phyloP scores from a whole-genome alignment of 2,113 vertebrate species.

The Ceratotherium simum region DNA sequence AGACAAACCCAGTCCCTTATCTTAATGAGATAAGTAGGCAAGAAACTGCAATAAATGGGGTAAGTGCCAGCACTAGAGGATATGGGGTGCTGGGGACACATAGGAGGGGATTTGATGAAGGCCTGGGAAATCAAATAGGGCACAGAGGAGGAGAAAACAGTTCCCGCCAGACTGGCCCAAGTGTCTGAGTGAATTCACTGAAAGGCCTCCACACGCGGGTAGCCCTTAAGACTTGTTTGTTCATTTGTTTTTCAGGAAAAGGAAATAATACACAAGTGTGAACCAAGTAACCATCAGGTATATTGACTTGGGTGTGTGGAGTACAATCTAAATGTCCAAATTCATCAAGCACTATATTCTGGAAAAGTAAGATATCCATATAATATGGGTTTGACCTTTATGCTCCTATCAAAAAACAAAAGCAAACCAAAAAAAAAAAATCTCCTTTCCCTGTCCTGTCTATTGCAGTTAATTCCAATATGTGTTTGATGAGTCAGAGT shows the following conservation, averaged over 20 bases:
- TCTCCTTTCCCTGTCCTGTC: not conserved
- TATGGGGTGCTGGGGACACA: not conserved
- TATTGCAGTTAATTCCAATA: not conserved
- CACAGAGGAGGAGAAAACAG: not conserved
- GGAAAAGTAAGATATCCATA: not conserved
- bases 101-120: not conserved
- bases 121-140: not conserved
- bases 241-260: not conserved
- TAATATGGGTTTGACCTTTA: not conserved
- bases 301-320: not conserved
- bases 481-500: not conserved
- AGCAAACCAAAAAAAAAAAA: not conserved
- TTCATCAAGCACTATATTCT: not conserved
- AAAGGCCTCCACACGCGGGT: not conserved
- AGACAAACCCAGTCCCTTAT: not conserved
- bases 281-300: not conserved
- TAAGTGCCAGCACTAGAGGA: not conserved
- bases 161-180: not conserved
- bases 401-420: not conserved
- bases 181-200: not conserved
- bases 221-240: not conserved
- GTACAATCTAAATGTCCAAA: not conserved
- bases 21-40: not conserved
- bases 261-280: not conserved
- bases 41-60: not conserved